These are phyloP conservation scores for Nannobrachium achirus DNA, from an alignment of 2,113 vertebrate species.

Conservation along the genomic window DNA sequence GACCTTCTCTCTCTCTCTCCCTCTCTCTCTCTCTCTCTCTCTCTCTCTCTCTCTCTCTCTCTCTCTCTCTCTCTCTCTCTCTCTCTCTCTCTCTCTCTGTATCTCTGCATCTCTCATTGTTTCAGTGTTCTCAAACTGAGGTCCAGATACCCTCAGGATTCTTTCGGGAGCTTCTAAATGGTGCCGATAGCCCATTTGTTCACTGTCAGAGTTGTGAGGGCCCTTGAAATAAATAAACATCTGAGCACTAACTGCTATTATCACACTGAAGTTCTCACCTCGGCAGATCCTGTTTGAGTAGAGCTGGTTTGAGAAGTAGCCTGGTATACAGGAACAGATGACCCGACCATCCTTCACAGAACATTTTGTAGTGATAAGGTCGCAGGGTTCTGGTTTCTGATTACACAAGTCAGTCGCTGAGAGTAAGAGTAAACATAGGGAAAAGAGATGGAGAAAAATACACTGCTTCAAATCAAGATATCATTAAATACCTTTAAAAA, in stretches of 20 bases:
- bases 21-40: conserved; percentile 44
- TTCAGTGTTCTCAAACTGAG: conserved; percentile 30
- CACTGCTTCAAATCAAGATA: no score
- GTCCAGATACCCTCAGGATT: conserved; percentile 2
- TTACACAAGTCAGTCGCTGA: conserved; percentile 58
- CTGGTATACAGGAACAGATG: conserved; percentile 58
- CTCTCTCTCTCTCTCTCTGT: neutral
- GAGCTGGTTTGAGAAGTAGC: conserved; percentile 13
- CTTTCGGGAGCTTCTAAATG: neutral
- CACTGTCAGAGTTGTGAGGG: no score
- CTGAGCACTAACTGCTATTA: no score
- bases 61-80: conserved; percentile 33
- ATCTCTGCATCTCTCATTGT: neutral
- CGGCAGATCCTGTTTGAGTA: conserved; percentile 62
- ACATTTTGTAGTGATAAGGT: conserved; percentile 48
- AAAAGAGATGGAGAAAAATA: neutral
- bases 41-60: conserved; percentile 44
- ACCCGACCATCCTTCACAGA: neutral
- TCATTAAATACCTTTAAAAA: no score
- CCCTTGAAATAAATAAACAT: no score
- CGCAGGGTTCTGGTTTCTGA: conserved; percentile 51
- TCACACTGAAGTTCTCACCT: conserved; percentile 50
- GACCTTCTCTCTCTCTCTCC: conserved; percentile 39
- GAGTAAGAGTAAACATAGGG: neutral
- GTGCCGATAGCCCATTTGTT: no score